Base-by-base conservation (phyloP, 2,888 invertebrate genomes). In the Netelia inedita region DNA sequence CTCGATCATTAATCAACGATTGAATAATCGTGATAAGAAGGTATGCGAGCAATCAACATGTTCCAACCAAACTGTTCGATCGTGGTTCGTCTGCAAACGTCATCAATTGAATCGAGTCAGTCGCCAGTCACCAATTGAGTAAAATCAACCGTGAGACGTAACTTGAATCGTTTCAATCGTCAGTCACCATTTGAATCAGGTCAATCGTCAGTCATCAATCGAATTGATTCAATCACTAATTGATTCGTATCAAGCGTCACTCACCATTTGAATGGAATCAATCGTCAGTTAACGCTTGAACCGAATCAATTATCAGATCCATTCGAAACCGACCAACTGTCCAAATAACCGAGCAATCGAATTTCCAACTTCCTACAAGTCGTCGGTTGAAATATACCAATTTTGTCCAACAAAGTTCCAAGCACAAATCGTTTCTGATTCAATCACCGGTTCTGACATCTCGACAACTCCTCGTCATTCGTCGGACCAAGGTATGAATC, bases 381-480 rank as follows among this genome's bases (percentile, higher is more conserved):
- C 21, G 21, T 23, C 23, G 0, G 21, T 59, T 5, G 11, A 21
- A 50, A 50, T 63, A 1, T 14, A 28, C 50, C n/a, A n/a, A 21
- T n/a, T 78, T 19, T 61, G 0, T 14, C 46, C 65, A 14, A 23
- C 55, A 23, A 23, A 19, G 74, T 53, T 57, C 28, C 41, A 21
- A 28, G 61, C 69, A n/a, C 69, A 78, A 78, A 69, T 78, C 53
- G 50, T 78, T 78, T 50, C 21, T 57, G 71, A 66, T 79, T 79
- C 72, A 65, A 79, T 79, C 72, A 72, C 19, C 46, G 10, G 55
- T 10, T 28, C 72, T 43, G 72, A 79, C 72, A 57, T 73, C 72
- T 79, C 57, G 65, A 72, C 57, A n/a, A 72, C 71, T 79, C 72
- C 53, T 68, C 66, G 41, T 66, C 43, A 79, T 66, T 73, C 57